Base-by-base conservation (phyloP, 2,797 vertebrate genomes). In the Rhinella marina region DNA sequence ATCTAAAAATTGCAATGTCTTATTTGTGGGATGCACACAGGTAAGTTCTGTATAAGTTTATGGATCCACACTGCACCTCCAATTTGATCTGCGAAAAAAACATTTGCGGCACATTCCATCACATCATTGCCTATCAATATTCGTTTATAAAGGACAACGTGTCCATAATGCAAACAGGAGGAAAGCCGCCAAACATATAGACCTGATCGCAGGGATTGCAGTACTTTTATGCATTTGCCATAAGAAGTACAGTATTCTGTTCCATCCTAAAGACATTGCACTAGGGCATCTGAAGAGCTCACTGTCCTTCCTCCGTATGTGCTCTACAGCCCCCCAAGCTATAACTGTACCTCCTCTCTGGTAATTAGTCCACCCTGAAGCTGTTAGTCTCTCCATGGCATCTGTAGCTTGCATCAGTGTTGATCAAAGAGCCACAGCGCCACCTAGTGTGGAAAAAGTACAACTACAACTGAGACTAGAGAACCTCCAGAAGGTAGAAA, bases 361-460 rank as follows among this genome's bases (percentile, higher is more conserved):
- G 68, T 82, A 68, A 82, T 66, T n/a, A 48, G 11, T 3, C 23
- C 50, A 3, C 64, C 81, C 81, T 50, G 70, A 11, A 73, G 29
- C 32, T 21, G 32, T 9, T 25, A 17, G 16, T 19, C 14, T 82
- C 54, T 13, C 16, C n/a, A n/a, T 25, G 16, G 10, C 61, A 23
- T 83, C 48, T 17, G 14, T 70, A 50, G 8, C 23, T 59, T 75
- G 25, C 19, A 32, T 29, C 3, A n/a, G 29, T 54, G 3, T 25
- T 6, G 16, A 1, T 54, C 32, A 21, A 84, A 84, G 84, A 17
- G 21, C 50, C 77, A 85, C 25, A 78, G 13, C 27, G 84, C 57
- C 84, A 78, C 59, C 84, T 25, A 41, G 61, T 86, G 84, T 11
- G 21, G 9, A 73, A 23, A 8, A 21, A 73, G 72, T 4, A 48